A percentile compares a stretch with the other conserved stretches of the same genome.
Conservation (phyloP, 2,888 invertebrate genomes). For the Latrodectus hesperus region DNA sequence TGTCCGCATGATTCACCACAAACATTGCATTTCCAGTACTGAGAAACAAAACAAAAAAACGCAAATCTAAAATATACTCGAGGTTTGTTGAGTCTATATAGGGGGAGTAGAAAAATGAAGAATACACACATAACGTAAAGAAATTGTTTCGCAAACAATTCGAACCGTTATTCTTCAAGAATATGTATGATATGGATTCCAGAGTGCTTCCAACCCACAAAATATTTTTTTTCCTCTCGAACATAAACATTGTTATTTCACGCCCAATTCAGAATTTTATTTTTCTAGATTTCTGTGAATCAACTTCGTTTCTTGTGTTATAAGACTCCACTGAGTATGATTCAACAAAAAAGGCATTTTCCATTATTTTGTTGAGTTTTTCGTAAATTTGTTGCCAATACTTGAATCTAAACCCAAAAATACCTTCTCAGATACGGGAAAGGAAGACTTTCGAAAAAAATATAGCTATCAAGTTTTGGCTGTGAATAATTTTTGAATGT, state of each 20-base stretch:
- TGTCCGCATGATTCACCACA: too few species aligned
- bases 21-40: too few species aligned
- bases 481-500: too few species aligned
- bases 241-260: conserved; percentile 55
- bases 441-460: too few species aligned
- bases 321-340: neutral
- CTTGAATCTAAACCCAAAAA: neutral
- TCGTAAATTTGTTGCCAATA: neutral
- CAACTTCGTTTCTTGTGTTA: conserved; percentile 14
- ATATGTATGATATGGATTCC: conserved; percentile 52
- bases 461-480: too few species aligned
- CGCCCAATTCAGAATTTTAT: conserved; percentile 36
- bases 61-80: neutral
- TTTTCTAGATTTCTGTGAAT: conserved; percentile 18
- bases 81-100: conserved; percentile 8
- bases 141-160: conserved; percentile 46
- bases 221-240: neutral
- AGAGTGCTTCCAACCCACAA: neutral
- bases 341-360: conserved; percentile 12
- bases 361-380: conserved; percentile 18
- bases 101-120: conserved; percentile 19
- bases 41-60: too few species aligned
- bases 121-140: conserved; percentile 27
- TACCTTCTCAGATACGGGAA: neutral
- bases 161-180: conserved; percentile 13